Percentiles rank a stretch among this genome's conserved stretches.
Evolutionary conservation across 30 jellyfish, hydroid and myxozoan genomes (phyloP).

Genomic region (Sanderia malayensis): DNA sequence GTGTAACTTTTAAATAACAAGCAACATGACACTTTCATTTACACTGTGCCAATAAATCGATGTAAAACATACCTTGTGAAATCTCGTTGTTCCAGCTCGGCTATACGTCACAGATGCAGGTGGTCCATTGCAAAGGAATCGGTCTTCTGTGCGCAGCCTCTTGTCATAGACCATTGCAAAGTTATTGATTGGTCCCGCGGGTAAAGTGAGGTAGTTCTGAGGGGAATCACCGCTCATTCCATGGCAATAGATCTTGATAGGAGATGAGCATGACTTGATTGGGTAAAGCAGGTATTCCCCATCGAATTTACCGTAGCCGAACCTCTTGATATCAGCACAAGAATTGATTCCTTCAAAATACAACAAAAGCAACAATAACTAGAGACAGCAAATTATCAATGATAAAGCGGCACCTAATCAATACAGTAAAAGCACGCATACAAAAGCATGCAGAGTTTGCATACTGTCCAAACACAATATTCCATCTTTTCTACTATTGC

Average conservation of each 20-base stretch:
- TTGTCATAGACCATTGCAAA: conserved; percentile 65
- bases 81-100: conserved; percentile 75
- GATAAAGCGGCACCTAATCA: no score
- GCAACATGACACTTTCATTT: no score
- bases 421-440: no score
- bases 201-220: conserved; percentile 72
- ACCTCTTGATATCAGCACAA: conserved; percentile 67
- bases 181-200: conserved; percentile 80
- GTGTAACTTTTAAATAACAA: no score
- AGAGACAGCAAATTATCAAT: no score
- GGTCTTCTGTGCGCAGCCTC: conserved; percentile 60
- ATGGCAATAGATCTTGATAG: conserved; percentile 81
- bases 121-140: conserved; percentile 55
- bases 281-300: conserved; percentile 85
- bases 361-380: no score
- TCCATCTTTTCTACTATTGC: no score
- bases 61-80: conserved; percentile 61
- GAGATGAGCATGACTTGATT: conserved; percentile 54
- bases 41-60: no score
- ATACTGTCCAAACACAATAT: no score
- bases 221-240: conserved; percentile 63
- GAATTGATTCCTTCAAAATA: conserved; percentile 61
- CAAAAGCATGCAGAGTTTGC: no score
- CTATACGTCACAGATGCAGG: conserved; percentile 60
- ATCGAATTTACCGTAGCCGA: conserved; percentile 72